phyloP scores from a whole-genome alignment of 1,140 invertebrate species.

The Parasteatoda tepidariorum region DNA sequence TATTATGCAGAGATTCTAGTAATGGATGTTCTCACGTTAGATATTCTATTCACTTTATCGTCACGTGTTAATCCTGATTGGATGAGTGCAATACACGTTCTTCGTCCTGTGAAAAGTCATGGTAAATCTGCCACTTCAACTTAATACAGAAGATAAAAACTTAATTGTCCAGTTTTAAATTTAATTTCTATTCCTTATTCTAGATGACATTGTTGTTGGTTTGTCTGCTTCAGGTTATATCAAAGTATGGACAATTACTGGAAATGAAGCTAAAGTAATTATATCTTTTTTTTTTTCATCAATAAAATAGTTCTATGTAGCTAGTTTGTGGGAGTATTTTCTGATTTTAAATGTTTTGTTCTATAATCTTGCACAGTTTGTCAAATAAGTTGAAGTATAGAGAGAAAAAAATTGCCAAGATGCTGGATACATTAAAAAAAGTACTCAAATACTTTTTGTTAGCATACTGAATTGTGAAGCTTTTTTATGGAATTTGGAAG shows the following conservation, averaged over 20 bases:
- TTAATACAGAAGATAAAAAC: not conserved
- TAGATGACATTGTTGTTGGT: constrained; percentile 96
- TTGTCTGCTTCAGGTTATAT: constrained; percentile 96
- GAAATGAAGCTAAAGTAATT: constrained; percentile 84
- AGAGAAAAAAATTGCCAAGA: no score
- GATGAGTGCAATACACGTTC: constrained; percentile 94
- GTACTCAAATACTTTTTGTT: no score
- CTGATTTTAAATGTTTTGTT: no score
- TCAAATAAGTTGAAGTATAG: no score
- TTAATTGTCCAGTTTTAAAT: not conserved
- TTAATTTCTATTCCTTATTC: constrained; percentile 60
- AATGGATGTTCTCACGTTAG: constrained; percentile 89
- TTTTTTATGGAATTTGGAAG: no score
- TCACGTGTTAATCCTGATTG: constrained; percentile 97
- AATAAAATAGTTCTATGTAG: not conserved
- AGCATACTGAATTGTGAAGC: no score
- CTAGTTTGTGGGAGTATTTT: not conserved
- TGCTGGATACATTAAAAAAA: no score
- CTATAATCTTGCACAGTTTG: no score
- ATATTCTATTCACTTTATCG: constrained; percentile 90
- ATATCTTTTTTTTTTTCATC: not conserved
- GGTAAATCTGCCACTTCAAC: constrained; percentile 13
- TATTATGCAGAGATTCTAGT: constrained; percentile 98
- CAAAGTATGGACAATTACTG: constrained; percentile 96
- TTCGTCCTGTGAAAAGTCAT: constrained; percentile 87